Percentiles rank a stretch among this genome's conserved stretches.
Evolutionary conservation across 2,797 vertebrate genomes (phyloP).

Genomic region (Acropternis orthonyx): DNA sequence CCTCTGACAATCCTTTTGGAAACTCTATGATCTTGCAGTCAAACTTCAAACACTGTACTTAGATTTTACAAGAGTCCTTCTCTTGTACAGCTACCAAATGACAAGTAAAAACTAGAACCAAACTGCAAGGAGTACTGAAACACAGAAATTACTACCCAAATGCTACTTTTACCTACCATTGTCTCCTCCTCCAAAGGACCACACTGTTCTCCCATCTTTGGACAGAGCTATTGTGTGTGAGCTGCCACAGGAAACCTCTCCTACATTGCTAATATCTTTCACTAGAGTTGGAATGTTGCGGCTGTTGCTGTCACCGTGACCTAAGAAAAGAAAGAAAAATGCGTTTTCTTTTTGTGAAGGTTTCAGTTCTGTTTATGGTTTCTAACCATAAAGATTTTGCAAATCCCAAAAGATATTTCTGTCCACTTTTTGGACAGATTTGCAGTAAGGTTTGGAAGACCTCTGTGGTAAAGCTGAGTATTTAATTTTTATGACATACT

Average conservation of each 20-base stretch:
- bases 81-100: background rate
- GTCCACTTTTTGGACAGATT: background rate
- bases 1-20: background rate
- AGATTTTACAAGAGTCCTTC: background rate
- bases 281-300: slow-evolving; percentile 85
- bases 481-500: background rate
- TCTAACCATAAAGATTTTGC: background rate
- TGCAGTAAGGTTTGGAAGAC: background rate
- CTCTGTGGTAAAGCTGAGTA: background rate
- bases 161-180: slow-evolving; percentile 73
- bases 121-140: background rate
- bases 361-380: background rate
- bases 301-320: slow-evolving; percentile 85
- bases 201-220: slow-evolving; percentile 84
- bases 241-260: slow-evolving; percentile 84
- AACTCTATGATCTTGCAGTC: background rate
- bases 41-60: background rate
- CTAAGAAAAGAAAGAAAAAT: slow-evolving; percentile 17
- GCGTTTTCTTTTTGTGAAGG: background rate
- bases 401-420: background rate
- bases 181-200: slow-evolving; percentile 86
- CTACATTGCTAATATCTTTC: slow-evolving; percentile 85
- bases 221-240: slow-evolving; percentile 84
- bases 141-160: background rate
- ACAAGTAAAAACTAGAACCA: background rate